Evolutionary conservation across 2,113 vertebrate genomes (phyloP), one percentile per base, ranked within the genome.

Genomic region (Apaloderma vittatum): DNA sequence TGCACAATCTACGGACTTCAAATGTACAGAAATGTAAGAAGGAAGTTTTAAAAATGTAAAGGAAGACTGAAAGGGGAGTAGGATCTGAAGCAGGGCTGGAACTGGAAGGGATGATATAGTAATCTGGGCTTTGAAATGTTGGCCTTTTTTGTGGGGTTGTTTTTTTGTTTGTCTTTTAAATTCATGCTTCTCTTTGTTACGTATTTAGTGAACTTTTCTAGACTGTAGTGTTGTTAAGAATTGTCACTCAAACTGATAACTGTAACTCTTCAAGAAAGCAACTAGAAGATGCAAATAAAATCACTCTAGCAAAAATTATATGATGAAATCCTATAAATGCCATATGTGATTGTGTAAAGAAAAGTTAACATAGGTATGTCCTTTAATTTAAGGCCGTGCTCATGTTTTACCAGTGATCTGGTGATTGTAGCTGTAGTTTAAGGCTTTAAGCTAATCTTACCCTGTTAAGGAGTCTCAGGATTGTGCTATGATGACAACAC

Each of bases 1-100:
- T 92, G 93, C 83, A 94, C 58, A 88, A 71, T 23, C 81, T 95
- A 8, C 11, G n/a, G 54, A 63, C 92, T 65, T 93, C 96, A 62
- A 84, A 55, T 43, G 65, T 86, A 19, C 94, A 93, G 40, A 91
- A 73, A 87, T 79, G 97, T 97, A 97, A 96, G 95, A 48, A 84
- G 43, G 26, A 67, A 46, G 3, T 23, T 81, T 87, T 80, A 19
- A 54, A 40, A 84, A 34, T 15, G 75, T 36, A 54, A 34, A 79
- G 21, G 17, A 20, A 32, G 29, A 52, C 29, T 30, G 36, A 46
- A 49, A 5, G 10, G 36, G 49, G 22, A 88, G 18, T 26, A 12
- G 61, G 12, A 48, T 30, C 58, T 43, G 65, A 72, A 71, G 32
- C 3, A 72, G 43, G 26, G 15, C 59, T 89, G 63, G 23, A 59